Percentiles rank a stretch among this genome's conserved stretches.
phyloP scores from a whole-genome alignment of 2,888 invertebrate genomes.

The Morinoia aosen region DNA sequence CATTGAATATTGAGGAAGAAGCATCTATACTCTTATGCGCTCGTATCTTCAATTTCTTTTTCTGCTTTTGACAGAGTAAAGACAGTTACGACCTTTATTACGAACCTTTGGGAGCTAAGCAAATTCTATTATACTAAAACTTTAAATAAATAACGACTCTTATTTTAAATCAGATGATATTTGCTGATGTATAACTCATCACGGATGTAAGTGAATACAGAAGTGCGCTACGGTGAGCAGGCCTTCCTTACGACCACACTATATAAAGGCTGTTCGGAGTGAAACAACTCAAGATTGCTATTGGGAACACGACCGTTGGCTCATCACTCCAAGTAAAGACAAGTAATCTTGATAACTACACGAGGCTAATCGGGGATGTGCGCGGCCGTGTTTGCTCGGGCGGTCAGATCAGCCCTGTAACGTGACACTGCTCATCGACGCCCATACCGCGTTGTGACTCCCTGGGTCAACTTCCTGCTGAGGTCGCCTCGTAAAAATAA shows the following conservation, averaged over 20 bases:
- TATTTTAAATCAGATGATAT: too few relatives aligned
- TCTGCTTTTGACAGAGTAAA: too few relatives aligned
- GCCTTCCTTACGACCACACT: background rate
- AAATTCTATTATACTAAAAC: too few relatives aligned
- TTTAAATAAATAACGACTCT: too few relatives aligned
- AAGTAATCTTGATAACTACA: constrained; percentile 3
- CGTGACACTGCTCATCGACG: constrained; percentile 12
- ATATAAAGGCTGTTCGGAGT: background rate
- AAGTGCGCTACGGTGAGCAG: background rate
- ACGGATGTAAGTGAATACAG: background rate
- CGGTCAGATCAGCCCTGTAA: background rate
- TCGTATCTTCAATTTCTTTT: too few relatives aligned
- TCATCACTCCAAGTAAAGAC: background rate
- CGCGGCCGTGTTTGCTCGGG: background rate
- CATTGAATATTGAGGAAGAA: too few relatives aligned
- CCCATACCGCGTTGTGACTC: background rate
- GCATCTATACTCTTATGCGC: too few relatives aligned
- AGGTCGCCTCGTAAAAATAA: background rate
- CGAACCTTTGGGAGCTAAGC: too few relatives aligned
- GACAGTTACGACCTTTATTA: too few relatives aligned
- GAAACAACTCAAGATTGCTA: background rate
- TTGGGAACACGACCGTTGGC: background rate
- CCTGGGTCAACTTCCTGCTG: constrained; percentile 2
- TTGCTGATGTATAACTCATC: too few relatives aligned
- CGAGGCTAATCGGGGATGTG: background rate